Conservation (phyloP, 1,140 invertebrate genomes). For the Eueides isabella region DNA sequence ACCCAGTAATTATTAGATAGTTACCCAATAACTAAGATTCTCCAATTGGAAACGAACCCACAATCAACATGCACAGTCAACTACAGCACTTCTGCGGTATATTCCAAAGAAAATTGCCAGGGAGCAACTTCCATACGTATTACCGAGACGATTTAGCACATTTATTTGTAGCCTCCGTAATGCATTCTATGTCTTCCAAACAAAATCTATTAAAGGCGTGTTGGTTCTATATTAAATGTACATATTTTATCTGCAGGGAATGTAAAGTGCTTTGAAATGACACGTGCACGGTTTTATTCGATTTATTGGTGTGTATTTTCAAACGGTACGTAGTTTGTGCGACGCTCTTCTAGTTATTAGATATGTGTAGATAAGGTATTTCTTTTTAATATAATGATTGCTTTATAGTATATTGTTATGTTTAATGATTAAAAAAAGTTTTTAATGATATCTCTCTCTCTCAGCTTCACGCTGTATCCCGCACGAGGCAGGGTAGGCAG, state of each 20-base stretch:
- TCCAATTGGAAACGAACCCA: background rate
- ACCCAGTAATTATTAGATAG: no score
- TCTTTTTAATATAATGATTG: background rate
- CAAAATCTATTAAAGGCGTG: conserved; percentile 25
- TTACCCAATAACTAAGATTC: no score
- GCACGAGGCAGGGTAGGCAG: no score
- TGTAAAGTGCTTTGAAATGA: conserved; percentile 35
- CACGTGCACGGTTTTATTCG: conserved; percentile 28
- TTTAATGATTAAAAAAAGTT: background rate
- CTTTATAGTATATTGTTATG: background rate
- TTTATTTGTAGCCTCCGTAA: conserved; percentile 24
- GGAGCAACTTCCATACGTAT: background rate
- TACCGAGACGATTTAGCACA: background rate
- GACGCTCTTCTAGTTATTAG: background rate
- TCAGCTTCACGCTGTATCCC: no score
- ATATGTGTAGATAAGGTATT: background rate
- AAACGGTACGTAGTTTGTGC: background rate
- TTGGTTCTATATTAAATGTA: conserved; percentile 38
- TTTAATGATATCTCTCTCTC: no score
- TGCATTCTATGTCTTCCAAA: conserved; percentile 25
- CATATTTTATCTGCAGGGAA: conserved; percentile 35
- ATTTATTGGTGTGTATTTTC: conserved; percentile 32
- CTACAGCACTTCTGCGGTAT: background rate
- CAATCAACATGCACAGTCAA: background rate
- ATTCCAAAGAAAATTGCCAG: background rate